Evolutionary conservation across 2,888 invertebrate species (phyloP), one percentile per base, ranked within the genome.

Genomic region (Sicus ferrugineus): DNA sequence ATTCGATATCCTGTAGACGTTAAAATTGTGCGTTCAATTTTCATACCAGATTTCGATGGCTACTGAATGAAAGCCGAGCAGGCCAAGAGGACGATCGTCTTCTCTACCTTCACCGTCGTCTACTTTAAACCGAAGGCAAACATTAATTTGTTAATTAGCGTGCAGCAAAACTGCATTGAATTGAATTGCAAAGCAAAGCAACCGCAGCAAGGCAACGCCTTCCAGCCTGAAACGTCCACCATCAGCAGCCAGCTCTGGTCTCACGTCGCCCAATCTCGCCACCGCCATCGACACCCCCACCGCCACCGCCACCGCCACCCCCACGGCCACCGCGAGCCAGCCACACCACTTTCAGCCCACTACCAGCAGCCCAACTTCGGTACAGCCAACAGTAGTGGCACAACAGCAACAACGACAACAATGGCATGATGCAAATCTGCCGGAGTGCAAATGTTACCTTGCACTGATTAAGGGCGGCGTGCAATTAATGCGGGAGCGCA

Each of bases 141-240:
- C 30, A 56, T 56, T 56, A 56, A 30, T 56, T 56, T 56, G n/a
- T 30, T 30, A 56, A 56, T 56, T 56, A 56, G 56, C 30, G 28
- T 56, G 30, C 56, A 56, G 26, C 30, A 30, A 26, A 56, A 56
- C 30, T 56, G n/a, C n/a, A n/a, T n/a, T n/a, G n/a, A 11, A 56
- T 56, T 56, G 30, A 56, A 56, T 56, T 56, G 56, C 26, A 56
- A 28, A 30, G 56, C 56, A 56, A 30, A 6, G 6, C 28, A 56
- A 30, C 56, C 56, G 26, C 56, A 56, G 56, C n/a, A 26, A 30
- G 30, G 28, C 30, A 48, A 19, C 1, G 9, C 19, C 48, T 21
- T 48, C n/a, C 19, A 48, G 19, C 48, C 14, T 19, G 48, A 48
- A 1, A 3, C 48, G 14, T 19, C n/a, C 48, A 48, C 6, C 14